Conservation (phyloP, 2,113 vertebrate species). For the Chlorocebus sabaeus region DNA sequence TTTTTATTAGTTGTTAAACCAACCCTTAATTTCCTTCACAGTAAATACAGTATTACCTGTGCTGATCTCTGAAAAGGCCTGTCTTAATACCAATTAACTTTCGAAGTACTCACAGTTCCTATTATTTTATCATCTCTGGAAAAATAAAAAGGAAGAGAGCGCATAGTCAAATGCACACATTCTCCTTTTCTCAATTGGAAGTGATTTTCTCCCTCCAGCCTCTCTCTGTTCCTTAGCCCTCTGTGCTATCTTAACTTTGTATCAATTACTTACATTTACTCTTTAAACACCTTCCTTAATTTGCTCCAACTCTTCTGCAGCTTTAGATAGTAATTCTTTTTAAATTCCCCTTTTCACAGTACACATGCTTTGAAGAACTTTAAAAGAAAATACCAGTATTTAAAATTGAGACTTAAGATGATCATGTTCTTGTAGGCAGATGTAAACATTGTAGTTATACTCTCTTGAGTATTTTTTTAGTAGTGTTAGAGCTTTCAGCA, state of each 20-base stretch:
- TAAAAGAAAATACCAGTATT: slow-evolving; percentile 1
- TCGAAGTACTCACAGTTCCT: neutral
- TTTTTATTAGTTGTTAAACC: neutral
- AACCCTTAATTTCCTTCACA: neutral
- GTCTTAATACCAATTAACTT: neutral
- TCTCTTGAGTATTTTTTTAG: slow-evolving; percentile 24
- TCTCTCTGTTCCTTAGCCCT: neutral
- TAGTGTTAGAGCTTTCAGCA: neutral
- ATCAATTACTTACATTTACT: neutral
- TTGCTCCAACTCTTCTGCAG: neutral
- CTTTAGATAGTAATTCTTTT: neutral
- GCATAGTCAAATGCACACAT: neutral
- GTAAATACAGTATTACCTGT: neutral
- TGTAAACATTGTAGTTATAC: slow-evolving; percentile 31
- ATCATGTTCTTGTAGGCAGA: neutral
- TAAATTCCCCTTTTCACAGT: neutral
- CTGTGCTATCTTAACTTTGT: neutral
- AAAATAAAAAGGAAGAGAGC: neutral
- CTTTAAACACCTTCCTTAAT: neutral
- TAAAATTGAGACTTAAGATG: slow-evolving; percentile 37
- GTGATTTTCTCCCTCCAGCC: neutral
- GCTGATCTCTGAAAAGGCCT: neutral
- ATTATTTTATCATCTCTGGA: neutral
- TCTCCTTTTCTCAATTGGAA: neutral
- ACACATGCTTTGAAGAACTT: neutral